Conservation (phyloP, 2,888 invertebrate genomes). For the Drosophila pseudotalamancana region DNA sequence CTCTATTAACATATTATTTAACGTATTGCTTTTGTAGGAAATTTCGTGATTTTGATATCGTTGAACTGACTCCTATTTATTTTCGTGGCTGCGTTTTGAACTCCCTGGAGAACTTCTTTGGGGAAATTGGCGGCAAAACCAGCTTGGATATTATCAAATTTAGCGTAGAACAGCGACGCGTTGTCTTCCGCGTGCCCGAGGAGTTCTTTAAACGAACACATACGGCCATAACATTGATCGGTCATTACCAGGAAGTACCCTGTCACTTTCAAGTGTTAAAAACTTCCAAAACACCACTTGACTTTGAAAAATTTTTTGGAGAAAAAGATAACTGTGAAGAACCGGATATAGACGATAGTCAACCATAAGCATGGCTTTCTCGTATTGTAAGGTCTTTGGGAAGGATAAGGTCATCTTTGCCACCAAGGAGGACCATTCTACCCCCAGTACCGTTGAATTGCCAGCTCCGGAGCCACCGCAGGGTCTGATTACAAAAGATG, state of each 20-base stretch:
- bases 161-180: constrained; percentile 84
- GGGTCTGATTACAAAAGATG: constrained; percentile 92
- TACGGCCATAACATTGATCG: constrained; percentile 86
- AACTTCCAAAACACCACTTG: constrained; percentile 81
- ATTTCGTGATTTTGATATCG: constrained; percentile 82
- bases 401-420: constrained; percentile 94
- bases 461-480: constrained; percentile 90
- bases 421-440: constrained; percentile 90
- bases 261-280: constrained; percentile 86
- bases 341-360: not conserved
- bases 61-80: constrained; percentile 85
- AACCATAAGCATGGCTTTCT: constrained; percentile 61
- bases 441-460: constrained; percentile 89
- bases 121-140: constrained; percentile 86
- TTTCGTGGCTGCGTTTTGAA: constrained; percentile 86
- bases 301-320: constrained; percentile 39
- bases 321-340: constrained; percentile 23
- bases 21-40: constrained; percentile 80
- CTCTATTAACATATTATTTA: not conserved
- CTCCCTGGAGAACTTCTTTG: constrained; percentile 86
- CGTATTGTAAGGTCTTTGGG: constrained; percentile 85
- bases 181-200: constrained; percentile 86
- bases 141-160: constrained; percentile 87
- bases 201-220: constrained; percentile 86
- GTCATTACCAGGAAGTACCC: constrained; percentile 84